Percentiles rank a stretch among this genome's conserved stretches.
phyloP scores from a whole-genome alignment of 2,888 invertebrate genomes.

The Bhutanitis thaidina region DNA sequence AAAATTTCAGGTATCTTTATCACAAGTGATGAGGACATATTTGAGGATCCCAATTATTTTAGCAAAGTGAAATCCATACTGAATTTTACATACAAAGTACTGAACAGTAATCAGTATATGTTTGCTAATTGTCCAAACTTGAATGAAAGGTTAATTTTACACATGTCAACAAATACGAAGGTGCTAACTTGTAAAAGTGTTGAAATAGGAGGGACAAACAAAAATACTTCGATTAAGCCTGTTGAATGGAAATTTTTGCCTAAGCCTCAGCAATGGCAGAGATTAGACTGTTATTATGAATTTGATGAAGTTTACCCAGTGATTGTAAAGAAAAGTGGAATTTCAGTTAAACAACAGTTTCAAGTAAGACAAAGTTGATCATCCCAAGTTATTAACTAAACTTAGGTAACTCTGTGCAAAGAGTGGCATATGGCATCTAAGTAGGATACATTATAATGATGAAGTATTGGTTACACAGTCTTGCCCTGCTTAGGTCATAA shows the following conservation, averaged over 20 bases:
- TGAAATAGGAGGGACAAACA: conserved; percentile 69
- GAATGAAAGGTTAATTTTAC: conserved; percentile 83
- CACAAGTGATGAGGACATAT: conserved; percentile 82
- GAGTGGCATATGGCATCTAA: too few relatives aligned
- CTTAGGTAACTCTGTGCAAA: too few relatives aligned
- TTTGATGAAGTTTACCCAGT: conserved; percentile 88
- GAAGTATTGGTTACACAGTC: too few relatives aligned
- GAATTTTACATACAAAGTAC: conserved; percentile 75
- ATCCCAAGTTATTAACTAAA: too few relatives aligned
- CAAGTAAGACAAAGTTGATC: conserved; percentile 64
- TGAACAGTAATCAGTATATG: conserved; percentile 78
- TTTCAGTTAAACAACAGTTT: conserved; percentile 84
- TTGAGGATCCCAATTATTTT: conserved; percentile 77
- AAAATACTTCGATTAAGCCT: conserved; percentile 77
- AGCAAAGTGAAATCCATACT: conserved; percentile 81
- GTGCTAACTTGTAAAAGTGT: conserved; percentile 82
- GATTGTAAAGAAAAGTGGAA: conserved; percentile 79
- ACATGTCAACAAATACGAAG: conserved; percentile 75
- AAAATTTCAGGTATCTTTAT: conserved; percentile 84
- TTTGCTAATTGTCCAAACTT: conserved; percentile 76
- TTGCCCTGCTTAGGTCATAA: too few relatives aligned
- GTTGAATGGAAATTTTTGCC: conserved; percentile 89
- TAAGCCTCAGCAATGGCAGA: conserved; percentile 86
- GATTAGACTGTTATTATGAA: conserved; percentile 87
- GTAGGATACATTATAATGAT: too few relatives aligned